phyloP scores from a whole-genome alignment of 2,888 invertebrate species.

The Habroteleia sp. region DNA sequence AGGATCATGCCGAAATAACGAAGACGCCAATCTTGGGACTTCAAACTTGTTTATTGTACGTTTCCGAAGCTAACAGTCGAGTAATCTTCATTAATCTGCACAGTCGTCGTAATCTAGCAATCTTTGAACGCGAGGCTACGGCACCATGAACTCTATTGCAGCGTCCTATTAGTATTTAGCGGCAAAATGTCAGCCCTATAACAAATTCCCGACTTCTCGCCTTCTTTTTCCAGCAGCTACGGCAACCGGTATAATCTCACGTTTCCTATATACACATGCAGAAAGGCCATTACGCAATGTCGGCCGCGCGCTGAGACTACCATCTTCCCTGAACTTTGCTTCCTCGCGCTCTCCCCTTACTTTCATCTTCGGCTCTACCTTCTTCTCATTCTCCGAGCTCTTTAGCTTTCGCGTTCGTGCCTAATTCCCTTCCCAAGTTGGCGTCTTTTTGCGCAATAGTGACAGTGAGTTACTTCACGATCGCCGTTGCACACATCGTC shows the following conservation, averaged over 20 bases:
- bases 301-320: conserved; percentile 31
- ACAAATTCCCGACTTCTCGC: conserved; percentile 67
- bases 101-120: conserved; percentile 36
- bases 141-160: conserved; percentile 53
- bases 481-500: conserved; percentile 61
- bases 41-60: conserved; percentile 14
- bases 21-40: too few species aligned
- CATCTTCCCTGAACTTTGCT: conserved; percentile 59
- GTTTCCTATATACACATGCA: conserved; percentile 67
- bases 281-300: conserved; percentile 69
- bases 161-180: conserved; percentile 76
- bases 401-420: conserved; percentile 53
- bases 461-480: conserved; percentile 68
- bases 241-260: conserved; percentile 61
- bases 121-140: conserved; percentile 51
- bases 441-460: conserved; percentile 67
- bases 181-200: conserved; percentile 75
- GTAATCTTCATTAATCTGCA: conserved; percentile 42
- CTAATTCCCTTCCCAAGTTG: conserved; percentile 57
- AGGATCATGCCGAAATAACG: conserved; percentile 1
- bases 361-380: conserved; percentile 54
- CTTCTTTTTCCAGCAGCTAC: conserved; percentile 58
- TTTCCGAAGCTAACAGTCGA: neutral
- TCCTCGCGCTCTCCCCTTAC: conserved; percentile 56
- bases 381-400: conserved; percentile 53